Evolutionary conservation across 2,797 vertebrate genomes (phyloP), one percentile per base, ranked within the genome.

Genomic region (Amphiprion clarkii): DNA sequence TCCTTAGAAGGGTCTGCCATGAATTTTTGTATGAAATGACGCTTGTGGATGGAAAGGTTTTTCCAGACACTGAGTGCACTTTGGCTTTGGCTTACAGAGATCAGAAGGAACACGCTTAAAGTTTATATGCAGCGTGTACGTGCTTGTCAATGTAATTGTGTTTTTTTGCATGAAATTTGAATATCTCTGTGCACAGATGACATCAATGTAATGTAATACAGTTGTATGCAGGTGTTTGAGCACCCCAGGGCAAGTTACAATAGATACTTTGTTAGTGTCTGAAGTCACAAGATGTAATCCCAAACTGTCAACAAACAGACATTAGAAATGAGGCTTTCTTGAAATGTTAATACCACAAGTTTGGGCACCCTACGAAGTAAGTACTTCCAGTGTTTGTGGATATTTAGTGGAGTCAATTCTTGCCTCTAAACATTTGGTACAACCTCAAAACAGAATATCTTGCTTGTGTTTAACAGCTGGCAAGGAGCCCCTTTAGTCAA

Each of bases 21-120:
- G 55, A 39, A 60, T 71, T 71, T 76, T 66, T n/a, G 12, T 62
- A 58, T 52, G 46, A 83, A 77, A 36, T 77, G 58, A 78, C 39
- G 40, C 77, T 76, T 69, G 61, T 71, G 49, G 57, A 69, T 63
- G 75, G 65, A 78, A 79, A 71, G 0, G 27, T 82, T 76, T 85
- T 87, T 71, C 69, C 40, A 60, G 44, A 59, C 58, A 10, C 59
- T 21, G 33, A 76, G 53, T 55, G 42, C 61, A 53, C 33, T 33
- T 76, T 73, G 77, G 67, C 62, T 52, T 51, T 42, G 51, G 60
- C 54, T 67, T 61, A 11, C 3, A 72, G 21, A 68, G 27, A 68
- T 83, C 53, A 74, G 55, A 82, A 61, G 39, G 29, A 74, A 69
- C 21, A 17, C 53, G 29, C 39, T 81, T 42, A 40, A 60, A 33